phyloP scores from a whole-genome alignment of 2,113 vertebrate genomes.

The Leptobrachium ailaonicum region DNA sequence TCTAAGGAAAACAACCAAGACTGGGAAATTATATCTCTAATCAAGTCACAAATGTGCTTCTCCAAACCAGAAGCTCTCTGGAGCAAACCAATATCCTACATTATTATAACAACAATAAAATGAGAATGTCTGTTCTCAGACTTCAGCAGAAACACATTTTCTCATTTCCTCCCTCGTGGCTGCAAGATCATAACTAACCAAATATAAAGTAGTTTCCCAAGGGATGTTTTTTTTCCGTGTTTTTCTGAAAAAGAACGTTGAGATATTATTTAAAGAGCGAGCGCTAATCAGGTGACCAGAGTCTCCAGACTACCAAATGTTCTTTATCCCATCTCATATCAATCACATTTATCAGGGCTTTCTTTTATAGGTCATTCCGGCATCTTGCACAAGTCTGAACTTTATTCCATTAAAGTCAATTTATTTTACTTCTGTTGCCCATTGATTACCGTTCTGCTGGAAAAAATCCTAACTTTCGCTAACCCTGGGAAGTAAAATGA shows the following conservation, averaged over 20 bases:
- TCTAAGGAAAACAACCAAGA: background rate
- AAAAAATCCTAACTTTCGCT: conserved; percentile 39
- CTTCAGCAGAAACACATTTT: conserved; percentile 8
- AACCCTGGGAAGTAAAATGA: conserved; percentile 38
- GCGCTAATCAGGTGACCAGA: background rate
- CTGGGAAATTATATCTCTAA: conserved; percentile 6
- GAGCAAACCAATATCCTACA: conserved; percentile 30
- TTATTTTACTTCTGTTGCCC: conserved; percentile 42
- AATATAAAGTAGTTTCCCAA: conserved; percentile 24
- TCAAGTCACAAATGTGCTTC: conserved; percentile 6
- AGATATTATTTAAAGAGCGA: conserved; percentile 35
- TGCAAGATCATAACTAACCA: conserved; percentile 32
- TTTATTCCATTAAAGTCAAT: conserved; percentile 45
- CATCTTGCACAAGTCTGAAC: conserved; percentile 35
- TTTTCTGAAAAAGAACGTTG: conserved; percentile 23
- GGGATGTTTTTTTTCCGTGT: background rate
- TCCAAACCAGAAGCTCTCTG: conserved; percentile 12
- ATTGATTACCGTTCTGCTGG: conserved; percentile 42
- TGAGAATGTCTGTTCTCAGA: background rate
- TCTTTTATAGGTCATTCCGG: conserved; percentile 34
- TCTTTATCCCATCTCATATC: conserved; percentile 3
- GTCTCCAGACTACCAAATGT: background rate
- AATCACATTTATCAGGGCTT: conserved; percentile 23
- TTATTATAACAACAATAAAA: conserved; percentile 38
- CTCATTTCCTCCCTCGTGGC: conserved; percentile 13